Evolutionary conservation across 2,888 invertebrate species (phyloP), one percentile per base, ranked within the genome.

Genomic region (Cataglyphis livida): DNA sequence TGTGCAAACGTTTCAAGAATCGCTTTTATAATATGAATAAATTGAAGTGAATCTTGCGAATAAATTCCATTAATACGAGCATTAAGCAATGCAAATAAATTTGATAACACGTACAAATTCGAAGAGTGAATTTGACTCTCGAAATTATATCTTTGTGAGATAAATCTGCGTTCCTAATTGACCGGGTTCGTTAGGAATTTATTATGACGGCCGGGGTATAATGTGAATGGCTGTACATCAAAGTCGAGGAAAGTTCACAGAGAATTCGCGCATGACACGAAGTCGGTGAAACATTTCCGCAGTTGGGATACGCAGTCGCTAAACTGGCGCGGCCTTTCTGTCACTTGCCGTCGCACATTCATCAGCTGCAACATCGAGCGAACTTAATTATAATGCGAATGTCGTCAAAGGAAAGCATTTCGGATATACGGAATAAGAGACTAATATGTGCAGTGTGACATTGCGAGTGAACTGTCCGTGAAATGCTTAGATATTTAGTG

Each of bases 281-380:
- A 79, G 73, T 79, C 73, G 44, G 44, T 21, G 78, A 79, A 79
- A 79, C 35, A 71, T 71, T 79, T 79, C 35, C 73, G 59, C 25
- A 59, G 41, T 71, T 48, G 12, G 44, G 38, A 71, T 51, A 59
- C 2, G 73, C 21, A 21, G 21, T 44, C 51, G 70, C 38, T 68
- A 54, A 76, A 76, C 38, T 35, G 54, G 18, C 25, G 28, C 38
- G n/a, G 41, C 32, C 41, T 78, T 78, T 71, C 57, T 59, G 28
- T 28, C 21, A 57, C n/a, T 38, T 54, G 12, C 18, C 59, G 32
- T 44, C 21, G 28, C 44, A 79, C 18, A 44, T 57, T 70, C 73
- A 78, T 78, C 57, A 59, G 18, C n/a, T 59, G 21, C 57, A 78
- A 70, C 78, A 57, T 9, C 21, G 32, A 57, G 57, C 9, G 73